A percentile compares a stretch with the other conserved stretches of the same genome.
Evolutionary conservation across 2,113 vertebrate species (phyloP).

Genomic region (Prolemur simus): DNA sequence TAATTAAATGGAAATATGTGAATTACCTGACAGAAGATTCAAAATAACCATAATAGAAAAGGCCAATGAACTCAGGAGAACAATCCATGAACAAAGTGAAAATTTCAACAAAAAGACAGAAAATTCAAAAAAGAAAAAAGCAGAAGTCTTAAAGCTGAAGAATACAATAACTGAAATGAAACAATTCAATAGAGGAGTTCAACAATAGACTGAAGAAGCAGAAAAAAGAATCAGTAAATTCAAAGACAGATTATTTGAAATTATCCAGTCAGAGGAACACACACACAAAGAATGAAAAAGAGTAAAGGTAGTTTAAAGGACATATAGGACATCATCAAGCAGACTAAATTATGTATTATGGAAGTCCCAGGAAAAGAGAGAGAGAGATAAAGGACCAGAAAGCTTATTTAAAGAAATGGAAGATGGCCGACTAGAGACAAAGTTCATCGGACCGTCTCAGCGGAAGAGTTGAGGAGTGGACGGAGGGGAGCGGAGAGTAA

Average conservation of each 20-base stretch:
- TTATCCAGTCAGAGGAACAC: neutral
- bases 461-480: too few species aligned
- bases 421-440: too few species aligned
- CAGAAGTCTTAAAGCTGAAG: neutral
- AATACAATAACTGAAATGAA: neutral
- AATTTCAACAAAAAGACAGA: neutral
- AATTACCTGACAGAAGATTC: neutral
- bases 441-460: too few species aligned
- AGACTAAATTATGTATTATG: neutral
- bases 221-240: neutral
- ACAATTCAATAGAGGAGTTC: neutral
- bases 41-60: neutral
- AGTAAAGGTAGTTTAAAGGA: neutral
- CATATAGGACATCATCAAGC: neutral
- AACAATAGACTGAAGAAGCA: neutral
- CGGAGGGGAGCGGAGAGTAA: too few species aligned
- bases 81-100: neutral
- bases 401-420: neutral
- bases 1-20: neutral
- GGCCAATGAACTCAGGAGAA: neutral
- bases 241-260: neutral
- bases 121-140: neutral
- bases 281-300: neutral
- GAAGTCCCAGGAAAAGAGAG: neutral
- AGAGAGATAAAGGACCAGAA: neutral